Evolutionary conservation across 2,888 invertebrate genomes (phyloP), one percentile per base, ranked within the genome.

Genomic region (Hyles lineata): DNA sequence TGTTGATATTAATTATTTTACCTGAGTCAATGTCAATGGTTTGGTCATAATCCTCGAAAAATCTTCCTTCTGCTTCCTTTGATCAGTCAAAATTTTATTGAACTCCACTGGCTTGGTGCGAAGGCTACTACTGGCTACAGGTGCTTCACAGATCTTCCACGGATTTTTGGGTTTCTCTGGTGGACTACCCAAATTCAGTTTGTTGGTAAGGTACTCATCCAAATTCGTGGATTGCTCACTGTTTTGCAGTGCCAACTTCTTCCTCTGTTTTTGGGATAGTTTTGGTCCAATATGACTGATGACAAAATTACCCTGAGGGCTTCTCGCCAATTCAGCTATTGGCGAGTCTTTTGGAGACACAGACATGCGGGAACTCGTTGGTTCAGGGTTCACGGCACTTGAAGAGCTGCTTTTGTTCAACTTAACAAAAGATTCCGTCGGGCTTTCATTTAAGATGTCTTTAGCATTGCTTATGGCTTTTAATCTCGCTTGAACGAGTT

Each of bases 1-100:
- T 1, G 50, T 9, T 15, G 9, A 17, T 50, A 50, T 11, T 43
- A 43, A 35, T 58, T 69, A 32, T 70, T 17, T 73, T 92, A 97
- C 98, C 96, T 98, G 98, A 21, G 98, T 98, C 78, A 97, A 92
- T 74, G 92, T 89, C 32, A 98, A 92, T 0, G 97, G 96, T 87
- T 98, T 98, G 9, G 96, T 96, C 85, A 96, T 96, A 81, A 97
- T 96, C 84, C 96, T 96, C 2, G 96, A 96, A 77, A 96, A 95
- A 82, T 97, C 96, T 77, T 97, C 97, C 76, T 96, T 96, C 83
- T 97, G 97, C 72, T 96, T 96, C 80, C 95, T 96, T 88, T 98
- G 97, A 80, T 97, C 97, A 19, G 96, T 96, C 71, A 98, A 92
- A 76, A 98, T 98, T 76, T 94, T 89, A 78, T 93, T 88, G 74